Percentiles rank a stretch among this genome's conserved stretches.
Conservation (phyloP, 1,140 invertebrate genomes). For the Drosophila bocqueti region DNA sequence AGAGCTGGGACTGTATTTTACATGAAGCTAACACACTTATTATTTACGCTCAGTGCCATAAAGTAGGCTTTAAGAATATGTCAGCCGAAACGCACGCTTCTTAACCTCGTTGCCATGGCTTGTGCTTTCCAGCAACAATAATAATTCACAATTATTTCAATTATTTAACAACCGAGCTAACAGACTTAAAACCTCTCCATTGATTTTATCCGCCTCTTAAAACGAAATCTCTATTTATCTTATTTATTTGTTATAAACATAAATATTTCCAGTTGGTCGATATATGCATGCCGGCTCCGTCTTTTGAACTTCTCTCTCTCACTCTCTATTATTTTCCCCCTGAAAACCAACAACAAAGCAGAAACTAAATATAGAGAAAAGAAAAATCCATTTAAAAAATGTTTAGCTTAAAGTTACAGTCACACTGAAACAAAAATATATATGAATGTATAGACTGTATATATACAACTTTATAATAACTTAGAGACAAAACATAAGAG, state of each 20-base stretch:
- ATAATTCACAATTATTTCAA: constrained; percentile 28
- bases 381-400: constrained; percentile 39
- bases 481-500: constrained; percentile 53
- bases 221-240: constrained; percentile 48
- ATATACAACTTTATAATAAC: constrained; percentile 61
- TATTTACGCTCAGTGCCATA: constrained; percentile 64
- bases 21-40: constrained; percentile 12
- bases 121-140: constrained; percentile 27
- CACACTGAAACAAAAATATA: constrained; percentile 50
- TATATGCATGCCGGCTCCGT: constrained; percentile 86
- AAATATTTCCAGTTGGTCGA: constrained; percentile 85
- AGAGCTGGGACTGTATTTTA: constrained; percentile 6
- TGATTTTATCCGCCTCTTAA: constrained; percentile 29
- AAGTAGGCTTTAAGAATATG: constrained; percentile 82
- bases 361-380: constrained; percentile 45
- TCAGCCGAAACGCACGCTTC: constrained; percentile 74
- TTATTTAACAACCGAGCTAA: constrained; percentile 37
- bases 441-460: constrained; percentile 53
- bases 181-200: constrained; percentile 45
- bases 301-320: constrained; percentile 82
- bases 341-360: constrained; percentile 55
- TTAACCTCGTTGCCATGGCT: constrained; percentile 77
- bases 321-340: constrained; percentile 64
- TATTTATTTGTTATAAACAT: constrained; percentile 66
- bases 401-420: constrained; percentile 57